Percentiles rank a stretch among this genome's conserved stretches.
Conservation (phyloP, 1,140 invertebrate species). For the Ips nitidus region DNA sequence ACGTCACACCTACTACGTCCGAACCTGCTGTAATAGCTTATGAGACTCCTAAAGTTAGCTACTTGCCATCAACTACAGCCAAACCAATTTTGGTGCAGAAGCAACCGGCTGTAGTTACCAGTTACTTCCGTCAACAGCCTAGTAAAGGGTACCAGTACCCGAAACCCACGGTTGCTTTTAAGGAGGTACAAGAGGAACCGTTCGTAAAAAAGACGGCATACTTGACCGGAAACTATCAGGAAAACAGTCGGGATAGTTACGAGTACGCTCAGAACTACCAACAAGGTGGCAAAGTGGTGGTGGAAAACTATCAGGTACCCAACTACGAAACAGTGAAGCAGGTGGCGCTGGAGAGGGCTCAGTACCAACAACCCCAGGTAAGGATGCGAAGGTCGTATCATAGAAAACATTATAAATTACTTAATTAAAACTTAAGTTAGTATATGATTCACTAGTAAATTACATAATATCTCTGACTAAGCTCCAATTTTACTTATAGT, state of each 20-base stretch:
- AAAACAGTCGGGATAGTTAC: constrained; percentile 15
- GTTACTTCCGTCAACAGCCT: constrained; percentile 32
- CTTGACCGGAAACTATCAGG: constrained; percentile 51
- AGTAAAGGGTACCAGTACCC: constrained; percentile 53
- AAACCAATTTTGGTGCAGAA: constrained; percentile 38
- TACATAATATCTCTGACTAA: too few species aligned
- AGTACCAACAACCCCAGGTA: constrained; percentile 25
- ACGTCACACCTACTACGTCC: not conserved
- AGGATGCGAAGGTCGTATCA: not conserved
- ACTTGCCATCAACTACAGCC: constrained; percentile 10
- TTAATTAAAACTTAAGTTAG: too few species aligned
- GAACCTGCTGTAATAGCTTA: constrained; percentile 34
- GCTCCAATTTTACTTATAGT: not conserved
- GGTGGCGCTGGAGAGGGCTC: constrained; percentile 14
- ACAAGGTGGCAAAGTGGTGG: constrained; percentile 17
- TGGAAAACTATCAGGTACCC: constrained; percentile 33
- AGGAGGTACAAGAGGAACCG: constrained; percentile 53
- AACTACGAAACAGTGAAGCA: constrained; percentile 29
- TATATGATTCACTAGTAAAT: too few species aligned
- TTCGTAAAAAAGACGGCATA: constrained; percentile 56
- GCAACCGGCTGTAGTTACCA: constrained; percentile 40
- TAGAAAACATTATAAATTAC: too few species aligned
- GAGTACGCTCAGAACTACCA: constrained; percentile 11
- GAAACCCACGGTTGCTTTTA: constrained; percentile 53
- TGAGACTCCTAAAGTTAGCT: constrained; percentile 8